phyloP scores from a whole-genome alignment of 2,797 vertebrate species.

The Meriones psammophilus region DNA sequence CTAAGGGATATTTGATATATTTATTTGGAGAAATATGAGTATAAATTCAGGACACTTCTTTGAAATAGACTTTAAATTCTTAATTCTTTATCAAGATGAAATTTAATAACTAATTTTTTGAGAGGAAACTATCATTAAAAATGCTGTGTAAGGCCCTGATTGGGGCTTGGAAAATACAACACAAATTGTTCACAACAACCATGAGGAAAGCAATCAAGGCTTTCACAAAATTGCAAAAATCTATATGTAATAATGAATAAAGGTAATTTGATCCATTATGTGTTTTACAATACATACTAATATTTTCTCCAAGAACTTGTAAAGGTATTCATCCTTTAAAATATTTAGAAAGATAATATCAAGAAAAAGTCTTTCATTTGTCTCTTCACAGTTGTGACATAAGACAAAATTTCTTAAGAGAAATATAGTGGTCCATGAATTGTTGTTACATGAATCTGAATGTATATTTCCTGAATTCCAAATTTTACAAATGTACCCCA shows the following conservation, averaged over 20 bases:
- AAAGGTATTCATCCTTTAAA: neutral
- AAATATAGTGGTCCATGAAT: neutral
- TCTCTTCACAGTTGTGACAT: neutral
- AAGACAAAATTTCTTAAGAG: neutral
- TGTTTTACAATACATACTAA: neutral
- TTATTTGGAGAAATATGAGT: neutral
- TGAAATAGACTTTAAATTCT: neutral
- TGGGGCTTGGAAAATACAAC: neutral
- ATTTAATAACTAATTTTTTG: neutral
- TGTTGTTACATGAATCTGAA: neutral
- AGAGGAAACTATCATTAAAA: neutral
- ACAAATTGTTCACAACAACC: neutral
- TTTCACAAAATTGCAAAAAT: neutral
- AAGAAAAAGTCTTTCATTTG: neutral
- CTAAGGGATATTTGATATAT: neutral
- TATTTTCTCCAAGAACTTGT: neutral
- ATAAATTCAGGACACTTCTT: neutral
- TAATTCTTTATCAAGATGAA: neutral
- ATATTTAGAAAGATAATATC: neutral
- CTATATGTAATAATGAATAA: neutral
- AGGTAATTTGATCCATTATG: neutral
- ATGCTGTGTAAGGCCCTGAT: neutral
- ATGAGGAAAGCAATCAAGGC: neutral
- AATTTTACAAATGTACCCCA: neutral
- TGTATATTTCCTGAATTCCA: neutral